Evolutionary conservation across 1,140 invertebrate species (phyloP).

Genomic region (Bombus sylvicola): DNA sequence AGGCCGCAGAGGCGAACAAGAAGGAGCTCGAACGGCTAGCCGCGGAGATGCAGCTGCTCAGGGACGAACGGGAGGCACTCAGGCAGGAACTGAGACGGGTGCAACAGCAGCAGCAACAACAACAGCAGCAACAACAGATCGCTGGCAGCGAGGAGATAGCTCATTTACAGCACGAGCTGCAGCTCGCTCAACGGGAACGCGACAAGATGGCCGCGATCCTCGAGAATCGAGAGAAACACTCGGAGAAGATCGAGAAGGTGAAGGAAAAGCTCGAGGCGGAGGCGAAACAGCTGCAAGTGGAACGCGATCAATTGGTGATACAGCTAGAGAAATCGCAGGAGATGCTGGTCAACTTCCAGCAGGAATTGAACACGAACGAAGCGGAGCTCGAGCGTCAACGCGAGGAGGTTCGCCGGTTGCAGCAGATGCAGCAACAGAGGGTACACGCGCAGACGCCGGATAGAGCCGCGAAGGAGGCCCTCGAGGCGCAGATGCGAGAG

Average conservation of each 20-base stretch:
- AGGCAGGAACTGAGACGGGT: slow-evolving; percentile 87
- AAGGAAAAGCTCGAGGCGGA: slow-evolving; percentile 92
- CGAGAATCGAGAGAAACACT: slow-evolving; percentile 89
- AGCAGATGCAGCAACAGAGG: slow-evolving; percentile 86
- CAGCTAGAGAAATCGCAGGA: slow-evolving; percentile 96
- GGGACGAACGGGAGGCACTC: slow-evolving; percentile 89
- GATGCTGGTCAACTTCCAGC: slow-evolving; percentile 95
- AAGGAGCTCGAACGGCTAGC: slow-evolving; percentile 93
- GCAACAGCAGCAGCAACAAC: slow-evolving; percentile 88
- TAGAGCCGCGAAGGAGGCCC: slow-evolving; percentile 87
- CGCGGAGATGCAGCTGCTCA: slow-evolving; percentile 89
- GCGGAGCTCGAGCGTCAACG: slow-evolving; percentile 90
- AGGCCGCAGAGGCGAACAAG: slow-evolving; percentile 89
- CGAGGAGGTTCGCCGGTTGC: slow-evolving; percentile 90
- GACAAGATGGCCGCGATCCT: slow-evolving; percentile 89
- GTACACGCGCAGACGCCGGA: slow-evolving; percentile 87
- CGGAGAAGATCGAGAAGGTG: slow-evolving; percentile 92
- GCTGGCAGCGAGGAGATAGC: slow-evolving; percentile 82
- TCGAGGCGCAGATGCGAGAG: slow-evolving; percentile 87
- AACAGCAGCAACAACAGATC: slow-evolving; percentile 88
- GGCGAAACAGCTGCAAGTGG: slow-evolving; percentile 91
- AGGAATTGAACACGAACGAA: slow-evolving; percentile 92
- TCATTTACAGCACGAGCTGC: slow-evolving; percentile 88
- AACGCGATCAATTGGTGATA: slow-evolving; percentile 93
- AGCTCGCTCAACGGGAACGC: slow-evolving; percentile 87